Base-by-base conservation (phyloP, 2,113 vertebrate genomes). In the Falcunculus frontatus region DNA sequence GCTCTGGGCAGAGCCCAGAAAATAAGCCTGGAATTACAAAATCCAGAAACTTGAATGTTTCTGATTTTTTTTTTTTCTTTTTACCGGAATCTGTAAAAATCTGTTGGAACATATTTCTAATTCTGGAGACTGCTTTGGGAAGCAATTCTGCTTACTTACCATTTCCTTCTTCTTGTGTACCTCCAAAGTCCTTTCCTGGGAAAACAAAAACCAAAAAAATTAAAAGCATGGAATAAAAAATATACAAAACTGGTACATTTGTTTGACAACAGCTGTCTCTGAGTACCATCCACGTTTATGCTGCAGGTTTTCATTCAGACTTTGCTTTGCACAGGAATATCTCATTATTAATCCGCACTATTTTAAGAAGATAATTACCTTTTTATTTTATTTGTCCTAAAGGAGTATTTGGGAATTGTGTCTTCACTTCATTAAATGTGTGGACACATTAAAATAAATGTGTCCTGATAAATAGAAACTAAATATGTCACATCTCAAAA, bases 181-280 rank as follows among this genome's bases (percentile, higher is more conserved):
- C 5, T 67, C 8, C 1, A 4, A 65, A 29, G 6, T 53, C 3
- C 1, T 65, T 87, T 35, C 32, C 21, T 63, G 30, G 26, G 21
- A 21, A 52, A 72, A 30, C 5, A 50, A 68, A 77, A 89, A 15
- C 4, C 6, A 22, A 85, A 10, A 7, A 64, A 44, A 60, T 59
- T 3, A 25, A 57, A 65, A 68, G 4, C 0, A 2, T 6, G 1
- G 46, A 74, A 11, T 27, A 35, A 46, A 76, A 74, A 56, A 16
- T 15, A 64, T 47, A 13, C 1, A 13, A 7, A 83, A 3, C 7
- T 39, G 5, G 0, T 42, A 4, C 21, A 12, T 53, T 41, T 62
- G 11, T 77, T 77, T 7, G 1, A 39, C 7, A 46, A 19, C 1
- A 52, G 3, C 8, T 65, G 1, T 57, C 10, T 59, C 23, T 59